These are phyloP conservation scores for Rhogogaster chlorosoma DNA, from an alignment of 2,888 invertebrate genomes.

Conservation along the genomic window DNA sequence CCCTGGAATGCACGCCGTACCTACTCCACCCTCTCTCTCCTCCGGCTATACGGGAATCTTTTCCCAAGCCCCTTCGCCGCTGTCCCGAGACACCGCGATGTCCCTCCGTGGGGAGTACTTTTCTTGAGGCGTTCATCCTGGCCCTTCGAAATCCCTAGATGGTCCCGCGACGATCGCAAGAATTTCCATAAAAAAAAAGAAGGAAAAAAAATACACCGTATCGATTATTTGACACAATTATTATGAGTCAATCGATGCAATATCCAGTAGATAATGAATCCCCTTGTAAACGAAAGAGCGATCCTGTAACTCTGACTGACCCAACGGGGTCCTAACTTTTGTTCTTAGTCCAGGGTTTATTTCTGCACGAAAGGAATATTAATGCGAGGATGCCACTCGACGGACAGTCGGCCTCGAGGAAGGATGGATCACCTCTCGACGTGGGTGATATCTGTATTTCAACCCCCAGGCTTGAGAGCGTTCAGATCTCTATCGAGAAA, in stretches of 20 bases:
- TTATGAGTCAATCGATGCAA: too few relatives aligned
- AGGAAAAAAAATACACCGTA: neutral
- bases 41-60: slow-evolving; percentile 17
- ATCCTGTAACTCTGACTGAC: neutral
- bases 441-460: slow-evolving; percentile 73
- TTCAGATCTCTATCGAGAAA: slow-evolving; percentile 68
- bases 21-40: slow-evolving; percentile 29
- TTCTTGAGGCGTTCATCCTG: slow-evolving; percentile 26
- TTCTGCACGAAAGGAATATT: slow-evolving; percentile 70
- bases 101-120: slow-evolving; percentile 49
- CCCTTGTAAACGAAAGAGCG: neutral
- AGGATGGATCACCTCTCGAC: slow-evolving; percentile 65
- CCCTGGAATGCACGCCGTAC: slow-evolving; percentile 61
- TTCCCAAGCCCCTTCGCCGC: slow-evolving; percentile 26
- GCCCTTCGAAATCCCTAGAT: slow-evolving; percentile 1
- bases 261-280: neutral
- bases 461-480: slow-evolving; percentile 62
- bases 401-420: slow-evolving; percentile 54
- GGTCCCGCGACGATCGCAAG: neutral
- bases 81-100: slow-evolving; percentile 10
- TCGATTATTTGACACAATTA: neutral
- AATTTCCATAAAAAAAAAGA: neutral
- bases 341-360: slow-evolving; percentile 51
- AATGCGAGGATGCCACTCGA: slow-evolving; percentile 62
- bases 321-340: neutral